phyloP scores from a whole-genome alignment of 2,113 vertebrate genomes.

The Canis aureus region DNA sequence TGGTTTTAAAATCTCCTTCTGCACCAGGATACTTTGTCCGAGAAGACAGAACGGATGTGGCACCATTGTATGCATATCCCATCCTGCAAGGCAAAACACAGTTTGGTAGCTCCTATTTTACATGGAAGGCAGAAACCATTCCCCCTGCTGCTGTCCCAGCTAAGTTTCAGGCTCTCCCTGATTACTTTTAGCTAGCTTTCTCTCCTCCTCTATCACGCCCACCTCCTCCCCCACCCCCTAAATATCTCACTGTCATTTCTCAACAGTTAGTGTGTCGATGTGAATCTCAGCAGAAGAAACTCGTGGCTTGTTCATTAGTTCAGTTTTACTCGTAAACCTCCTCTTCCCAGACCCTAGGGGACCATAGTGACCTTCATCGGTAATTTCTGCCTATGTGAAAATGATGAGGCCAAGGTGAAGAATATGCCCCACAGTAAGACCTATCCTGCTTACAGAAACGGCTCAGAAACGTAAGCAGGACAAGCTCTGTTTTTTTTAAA shows the following conservation, averaged over 20 bases:
- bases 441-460: neutral
- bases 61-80: conserved; percentile 89
- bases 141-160: neutral
- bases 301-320: neutral
- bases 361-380: neutral
- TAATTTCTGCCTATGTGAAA: neutral
- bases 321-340: neutral
- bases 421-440: neutral
- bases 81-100: conserved; percentile 85
- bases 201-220: neutral
- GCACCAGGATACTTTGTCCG: conserved; percentile 87
- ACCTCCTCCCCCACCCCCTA: neutral
- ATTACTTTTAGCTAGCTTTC: neutral
- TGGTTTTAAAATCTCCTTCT: conserved; percentile 83
- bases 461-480: neutral
- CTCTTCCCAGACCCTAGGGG: neutral
- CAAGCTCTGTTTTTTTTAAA: neutral
- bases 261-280: neutral
- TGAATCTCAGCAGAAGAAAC: neutral
- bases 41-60: conserved; percentile 89
- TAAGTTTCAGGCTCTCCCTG: neutral
- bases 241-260: neutral
- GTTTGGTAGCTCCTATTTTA: neutral
- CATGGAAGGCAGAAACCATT: rapidly evolving
- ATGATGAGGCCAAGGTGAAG: neutral